Base-by-base conservation (phyloP, 2,113 vertebrate genomes). In the Trematocara variabile region DNA sequence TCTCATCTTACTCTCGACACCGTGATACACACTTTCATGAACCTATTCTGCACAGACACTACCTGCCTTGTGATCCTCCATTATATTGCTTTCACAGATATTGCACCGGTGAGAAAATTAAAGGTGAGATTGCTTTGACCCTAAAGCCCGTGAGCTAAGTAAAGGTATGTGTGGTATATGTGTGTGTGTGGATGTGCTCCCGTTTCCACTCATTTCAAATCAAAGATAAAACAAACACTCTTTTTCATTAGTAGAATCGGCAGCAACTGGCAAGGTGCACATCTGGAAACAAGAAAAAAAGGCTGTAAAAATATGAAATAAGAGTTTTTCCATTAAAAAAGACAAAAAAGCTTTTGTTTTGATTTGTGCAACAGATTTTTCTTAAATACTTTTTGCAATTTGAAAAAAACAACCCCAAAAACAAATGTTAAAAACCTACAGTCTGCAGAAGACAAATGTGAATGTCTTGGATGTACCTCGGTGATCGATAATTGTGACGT, bases 101-200 rank as follows among this genome's bases (percentile, higher is more conserved):
- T 44, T 50, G 56, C 5, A 1, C 3, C 8, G 8, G 6, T 41
- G 77, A 46, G 44, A 79, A 89, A 88, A 88, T 77, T 3, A 79
- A 79, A 65, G 81, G 65, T 77, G 78, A 87, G 83, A 87, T 88
- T 84, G 80, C 68, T 83, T 80, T 83, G 60, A 85, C 82, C 79
- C 65, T 55, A 20, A 18, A 54, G 50, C 77, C 25, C 28, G 3
- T 10, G 18, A 41, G 25, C 4, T 46, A 37, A 54, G n/a, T 56
- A 30, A 16, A 75, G 44, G 70, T 50, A 7, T 1, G 25, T 75
- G 25, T 75, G 44, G 25, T 30, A 7, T 48, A 1, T 48, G 14
- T 48, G 22, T 34, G 56, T 30, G 70, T 50, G 44, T 48, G 70
- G 41, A 11, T 16, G 7, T 30, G 9, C 13, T 70, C 25, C 58